Evolutionary conservation across 2,797 vertebrate species (phyloP), one percentile per base, ranked within the genome.

Genomic region (Oryzias sinensis): DNA sequence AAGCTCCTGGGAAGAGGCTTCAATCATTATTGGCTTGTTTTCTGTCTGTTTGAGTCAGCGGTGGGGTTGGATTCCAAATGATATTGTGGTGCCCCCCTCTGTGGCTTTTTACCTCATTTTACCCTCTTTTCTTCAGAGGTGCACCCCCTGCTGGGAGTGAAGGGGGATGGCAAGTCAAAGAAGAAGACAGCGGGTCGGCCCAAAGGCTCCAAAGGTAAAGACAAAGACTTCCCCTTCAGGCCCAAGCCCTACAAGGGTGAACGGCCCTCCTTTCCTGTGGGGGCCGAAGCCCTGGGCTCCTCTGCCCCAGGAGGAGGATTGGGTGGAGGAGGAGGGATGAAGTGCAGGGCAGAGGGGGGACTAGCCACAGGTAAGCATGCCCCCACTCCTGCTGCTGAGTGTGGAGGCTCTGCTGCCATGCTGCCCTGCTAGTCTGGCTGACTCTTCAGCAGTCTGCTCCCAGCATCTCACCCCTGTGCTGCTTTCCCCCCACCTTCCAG

Each of bases 121-220:
- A 16, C 8, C 2, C 44, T 6, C 55, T 24, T 58, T 14, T 59
- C 5, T 53, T 72, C 87, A 99, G 97, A 99, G 90, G 94, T 99
- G 76, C 97, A 99, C 89, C 97, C 97, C 61, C 83, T 99, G 68
- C 92, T 99, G 91, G 97, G 97, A 25, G 97, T 98, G 88, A 99
- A 98, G 82, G 96, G 97, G 25, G 97, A 99, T 81, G 93, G 97
- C 89, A 99, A 98, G 93, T 98, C 97, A 74, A 99, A 98, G 95
- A 99, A 98, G 96, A 99, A 98, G 92, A 94, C 97, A 57, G 96
- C 96, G 24, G 97, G 97, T 67, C 94, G 97, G 70, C 97, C 97
- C 59, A 99, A 99, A 93, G 97, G 97, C 92, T 95, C 96, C 90
- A 99, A 99, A 97, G 97, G 97, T 96, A 99, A 99, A 97, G 97